Evolutionary conservation across 2,113 vertebrate species (phyloP).

Genomic region (Eubucco bourcierii): DNA sequence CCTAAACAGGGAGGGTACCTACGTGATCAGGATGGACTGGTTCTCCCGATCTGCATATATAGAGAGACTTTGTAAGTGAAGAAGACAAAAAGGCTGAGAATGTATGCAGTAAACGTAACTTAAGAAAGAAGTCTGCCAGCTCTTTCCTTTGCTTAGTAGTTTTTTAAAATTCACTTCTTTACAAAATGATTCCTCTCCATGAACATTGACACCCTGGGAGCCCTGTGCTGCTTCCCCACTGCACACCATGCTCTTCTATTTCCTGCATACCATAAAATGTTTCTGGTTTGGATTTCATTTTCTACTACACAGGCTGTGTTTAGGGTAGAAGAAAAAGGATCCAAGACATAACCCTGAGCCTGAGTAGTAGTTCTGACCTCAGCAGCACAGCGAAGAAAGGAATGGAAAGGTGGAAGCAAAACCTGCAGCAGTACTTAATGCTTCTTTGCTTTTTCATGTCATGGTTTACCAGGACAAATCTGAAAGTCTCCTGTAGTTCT

Average conservation of each 20-base stretch:
- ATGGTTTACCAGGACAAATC: neutral
- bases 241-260: neutral
- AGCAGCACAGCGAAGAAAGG: neutral
- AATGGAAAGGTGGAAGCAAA: neutral
- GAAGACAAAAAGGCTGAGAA: neutral
- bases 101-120: neutral
- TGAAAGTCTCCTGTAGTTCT: neutral
- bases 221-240: neutral
- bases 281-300: neutral
- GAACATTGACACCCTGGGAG: no score
- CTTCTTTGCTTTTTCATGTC: neutral
- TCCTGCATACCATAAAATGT: neutral
- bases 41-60: neutral
- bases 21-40: constrained; percentile 4
- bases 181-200: neutral
- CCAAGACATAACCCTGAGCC: neutral
- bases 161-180: no score
- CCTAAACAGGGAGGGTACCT: neutral
- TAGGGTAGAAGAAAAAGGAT: neutral
- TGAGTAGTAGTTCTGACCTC: neutral
- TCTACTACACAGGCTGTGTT: neutral
- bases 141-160: neutral
- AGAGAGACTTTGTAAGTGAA: neutral
- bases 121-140: neutral
- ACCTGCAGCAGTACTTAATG: neutral